Conservation (phyloP, 2,113 vertebrate species). For the Chamaea fasciata region DNA sequence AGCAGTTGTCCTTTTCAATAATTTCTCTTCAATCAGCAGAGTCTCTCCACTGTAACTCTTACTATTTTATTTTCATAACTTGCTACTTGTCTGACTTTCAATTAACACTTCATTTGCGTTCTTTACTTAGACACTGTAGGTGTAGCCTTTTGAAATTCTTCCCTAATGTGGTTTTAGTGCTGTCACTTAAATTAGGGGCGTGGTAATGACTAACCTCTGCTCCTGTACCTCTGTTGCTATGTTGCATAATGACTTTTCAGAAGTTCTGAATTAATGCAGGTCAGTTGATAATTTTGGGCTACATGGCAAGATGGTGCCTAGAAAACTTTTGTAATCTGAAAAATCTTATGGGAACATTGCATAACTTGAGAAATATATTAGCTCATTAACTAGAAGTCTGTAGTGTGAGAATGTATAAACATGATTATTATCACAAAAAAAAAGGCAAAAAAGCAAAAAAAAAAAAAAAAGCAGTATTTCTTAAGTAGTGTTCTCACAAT, state of each 20-base stretch:
- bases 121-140: neutral
- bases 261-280: constrained; percentile 11
- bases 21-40: neutral
- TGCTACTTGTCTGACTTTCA: neutral
- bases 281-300: neutral
- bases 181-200: neutral
- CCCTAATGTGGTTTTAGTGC: neutral
- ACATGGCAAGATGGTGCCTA: neutral
- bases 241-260: neutral
- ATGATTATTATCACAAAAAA: neutral
- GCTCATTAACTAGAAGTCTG: neutral
- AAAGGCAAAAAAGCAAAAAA: neutral
- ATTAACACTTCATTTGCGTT: neutral
- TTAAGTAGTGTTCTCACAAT: neutral
- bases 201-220: neutral
- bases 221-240: neutral
- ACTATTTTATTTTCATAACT: constrained; percentile 18
- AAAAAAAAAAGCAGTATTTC: neutral
- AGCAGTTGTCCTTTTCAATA: neutral
- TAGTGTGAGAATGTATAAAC: neutral
- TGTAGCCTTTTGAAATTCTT: neutral
- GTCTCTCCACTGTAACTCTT: constrained; percentile 1
- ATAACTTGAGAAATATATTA: neutral
- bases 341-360: neutral
- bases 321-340: constrained; percentile 4